phyloP scores from a whole-genome alignment of 2,797 vertebrate species.

The Glossophaga mutica region DNA sequence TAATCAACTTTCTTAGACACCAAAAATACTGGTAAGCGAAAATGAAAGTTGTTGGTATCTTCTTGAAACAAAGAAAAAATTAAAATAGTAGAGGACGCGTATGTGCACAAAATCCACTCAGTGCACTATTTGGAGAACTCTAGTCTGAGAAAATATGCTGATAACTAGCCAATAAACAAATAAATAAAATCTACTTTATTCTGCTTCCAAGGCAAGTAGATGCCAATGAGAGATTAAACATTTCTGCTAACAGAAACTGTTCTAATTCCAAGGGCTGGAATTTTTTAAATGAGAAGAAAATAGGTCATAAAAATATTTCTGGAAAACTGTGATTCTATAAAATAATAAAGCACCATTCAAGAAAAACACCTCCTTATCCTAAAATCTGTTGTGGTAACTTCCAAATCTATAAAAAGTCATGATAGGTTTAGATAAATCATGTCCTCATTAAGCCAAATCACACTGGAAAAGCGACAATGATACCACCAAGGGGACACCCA shows the following conservation, averaged over 20 bases:
- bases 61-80: constrained; percentile 25
- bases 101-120: neutral
- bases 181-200: neutral
- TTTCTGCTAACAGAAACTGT: neutral
- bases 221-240: neutral
- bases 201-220: neutral
- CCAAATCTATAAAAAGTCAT: neutral
- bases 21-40: neutral
- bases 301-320: neutral
- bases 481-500: neutral
- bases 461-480: neutral
- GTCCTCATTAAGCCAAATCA: neutral
- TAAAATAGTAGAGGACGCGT: neutral
- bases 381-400: neutral
- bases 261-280: neutral
- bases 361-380: neutral
- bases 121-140: neutral
- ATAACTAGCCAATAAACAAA: neutral
- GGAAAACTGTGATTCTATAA: neutral
- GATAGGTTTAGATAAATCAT: neutral
- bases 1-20: neutral
- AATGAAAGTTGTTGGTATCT: neutral
- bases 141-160: neutral
- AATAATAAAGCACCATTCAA: neutral
- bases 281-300: neutral